Conservation (phyloP, 2,113 vertebrate species). For the Coptodon bakossiorum region DNA sequence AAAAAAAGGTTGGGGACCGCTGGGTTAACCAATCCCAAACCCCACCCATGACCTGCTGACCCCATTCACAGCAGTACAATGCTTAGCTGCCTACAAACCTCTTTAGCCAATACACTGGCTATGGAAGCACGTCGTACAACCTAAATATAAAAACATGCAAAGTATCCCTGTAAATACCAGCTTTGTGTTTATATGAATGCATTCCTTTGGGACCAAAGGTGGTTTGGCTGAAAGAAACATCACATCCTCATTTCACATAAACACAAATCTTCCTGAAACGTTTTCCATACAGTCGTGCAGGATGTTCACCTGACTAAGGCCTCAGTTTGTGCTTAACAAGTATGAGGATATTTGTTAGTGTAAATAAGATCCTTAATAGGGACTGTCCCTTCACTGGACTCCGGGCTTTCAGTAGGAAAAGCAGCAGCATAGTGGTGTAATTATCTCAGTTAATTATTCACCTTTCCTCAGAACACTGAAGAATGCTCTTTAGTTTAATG, state of each 20-base stretch:
- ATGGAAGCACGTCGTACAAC: fast-evolving
- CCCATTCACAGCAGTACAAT: neutral
- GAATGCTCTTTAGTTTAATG: neutral
- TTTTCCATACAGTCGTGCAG: neutral
- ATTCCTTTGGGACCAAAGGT: neutral
- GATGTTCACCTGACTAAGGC: neutral
- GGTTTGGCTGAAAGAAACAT: neutral
- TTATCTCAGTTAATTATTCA: neutral
- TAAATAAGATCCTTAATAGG: neutral
- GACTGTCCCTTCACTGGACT: neutral
- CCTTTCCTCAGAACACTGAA: neutral
- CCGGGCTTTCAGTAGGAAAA: neutral
- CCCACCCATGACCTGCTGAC: neutral
- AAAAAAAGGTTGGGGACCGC: neutral
- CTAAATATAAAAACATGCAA: neutral
- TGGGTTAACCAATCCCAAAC: neutral
- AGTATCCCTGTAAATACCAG: neutral
- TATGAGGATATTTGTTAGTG: neutral
- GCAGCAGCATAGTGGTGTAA: neutral
- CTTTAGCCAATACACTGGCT: neutral
- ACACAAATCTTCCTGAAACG: neutral
- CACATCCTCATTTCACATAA: neutral
- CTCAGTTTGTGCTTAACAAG: neutral
- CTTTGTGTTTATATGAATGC: neutral
- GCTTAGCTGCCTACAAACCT: neutral